A percentile compares a stretch with the other conserved stretches of the same genome.
Conservation (phyloP, 2,113 vertebrate species). For the Eptesicus fuscus region DNA sequence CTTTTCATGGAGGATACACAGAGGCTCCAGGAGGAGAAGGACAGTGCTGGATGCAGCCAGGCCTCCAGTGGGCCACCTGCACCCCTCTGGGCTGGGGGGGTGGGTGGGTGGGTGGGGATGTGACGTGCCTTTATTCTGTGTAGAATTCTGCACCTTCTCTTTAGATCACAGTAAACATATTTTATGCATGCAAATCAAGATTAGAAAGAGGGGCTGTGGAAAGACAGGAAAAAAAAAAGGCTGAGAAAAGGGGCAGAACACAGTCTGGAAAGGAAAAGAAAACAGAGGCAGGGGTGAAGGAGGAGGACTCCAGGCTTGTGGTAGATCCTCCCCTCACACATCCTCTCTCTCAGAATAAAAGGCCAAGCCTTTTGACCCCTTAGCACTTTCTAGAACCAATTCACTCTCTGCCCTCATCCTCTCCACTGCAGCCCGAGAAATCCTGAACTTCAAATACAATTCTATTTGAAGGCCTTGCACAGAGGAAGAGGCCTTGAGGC, state of each 20-base stretch:
- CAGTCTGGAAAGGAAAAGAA: too few relatives aligned
- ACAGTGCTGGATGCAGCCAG: not conserved
- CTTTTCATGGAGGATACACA: accelerated
- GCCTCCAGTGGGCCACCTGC: not conserved
- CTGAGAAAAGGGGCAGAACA: too few relatives aligned
- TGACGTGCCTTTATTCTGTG: accelerated
- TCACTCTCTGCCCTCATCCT: not conserved
- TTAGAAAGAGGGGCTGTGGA: not conserved
- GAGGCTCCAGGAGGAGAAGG: not conserved
- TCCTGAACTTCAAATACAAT: not conserved
- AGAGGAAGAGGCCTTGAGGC: not conserved
- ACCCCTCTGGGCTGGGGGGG: accelerated
- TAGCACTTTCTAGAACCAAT: not conserved
- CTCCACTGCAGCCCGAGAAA: not conserved
- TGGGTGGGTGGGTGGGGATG: accelerated
- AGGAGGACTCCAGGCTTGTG: accelerated
- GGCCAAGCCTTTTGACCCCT: not conserved
- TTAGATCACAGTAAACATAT: not conserved
- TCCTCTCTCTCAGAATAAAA: not conserved
- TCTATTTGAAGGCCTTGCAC: too few relatives aligned
- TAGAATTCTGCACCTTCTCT: not conserved
- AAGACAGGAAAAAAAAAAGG: not conserved
- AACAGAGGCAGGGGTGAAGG: not conserved
- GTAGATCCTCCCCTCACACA: not conserved
- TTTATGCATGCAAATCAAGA: not conserved